phyloP scores from a whole-genome alignment of 2,797 vertebrate species.

The Acanthis flammea region DNA sequence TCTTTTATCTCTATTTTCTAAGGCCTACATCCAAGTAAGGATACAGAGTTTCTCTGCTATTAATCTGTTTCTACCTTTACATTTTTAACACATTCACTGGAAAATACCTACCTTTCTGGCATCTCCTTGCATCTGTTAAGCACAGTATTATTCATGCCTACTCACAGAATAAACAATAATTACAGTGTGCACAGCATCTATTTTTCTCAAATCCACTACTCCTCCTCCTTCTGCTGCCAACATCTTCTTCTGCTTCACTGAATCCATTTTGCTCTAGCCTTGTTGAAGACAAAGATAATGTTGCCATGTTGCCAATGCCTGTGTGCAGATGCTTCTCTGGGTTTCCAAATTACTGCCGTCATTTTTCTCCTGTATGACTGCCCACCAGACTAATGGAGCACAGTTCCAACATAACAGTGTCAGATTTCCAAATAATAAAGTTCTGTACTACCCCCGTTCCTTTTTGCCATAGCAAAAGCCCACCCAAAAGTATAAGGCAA shows the following conservation, averaged over 20 bases:
- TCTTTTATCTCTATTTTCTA: not conserved
- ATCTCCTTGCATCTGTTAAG: not conserved
- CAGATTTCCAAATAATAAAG: not conserved
- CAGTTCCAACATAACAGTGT: not conserved
- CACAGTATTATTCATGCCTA: not conserved
- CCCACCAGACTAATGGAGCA: not conserved
- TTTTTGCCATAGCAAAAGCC: not conserved
- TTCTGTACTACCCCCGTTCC: not conserved
- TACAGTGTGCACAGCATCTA: not conserved
- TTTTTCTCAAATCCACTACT: not conserved
- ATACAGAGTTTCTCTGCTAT: not conserved
- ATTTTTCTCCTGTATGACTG: not conserved
- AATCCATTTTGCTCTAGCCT: not conserved
- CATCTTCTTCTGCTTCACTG: constrained; percentile 8
- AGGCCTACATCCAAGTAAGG: not conserved
- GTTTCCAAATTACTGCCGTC: not conserved
- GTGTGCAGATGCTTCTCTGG: not conserved
- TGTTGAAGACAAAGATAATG: not conserved
- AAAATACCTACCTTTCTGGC: not conserved
- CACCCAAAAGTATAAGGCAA: not conserved
- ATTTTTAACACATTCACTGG: not conserved
- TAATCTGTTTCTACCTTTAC: not conserved
- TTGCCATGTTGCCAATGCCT: not conserved
- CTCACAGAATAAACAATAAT: not conserved
- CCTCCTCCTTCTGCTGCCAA: not conserved